Evolutionary conservation across 53 echinoderm and acorn worm genomes (phyloP).

Genomic region (Paracentrotus lividus): DNA sequence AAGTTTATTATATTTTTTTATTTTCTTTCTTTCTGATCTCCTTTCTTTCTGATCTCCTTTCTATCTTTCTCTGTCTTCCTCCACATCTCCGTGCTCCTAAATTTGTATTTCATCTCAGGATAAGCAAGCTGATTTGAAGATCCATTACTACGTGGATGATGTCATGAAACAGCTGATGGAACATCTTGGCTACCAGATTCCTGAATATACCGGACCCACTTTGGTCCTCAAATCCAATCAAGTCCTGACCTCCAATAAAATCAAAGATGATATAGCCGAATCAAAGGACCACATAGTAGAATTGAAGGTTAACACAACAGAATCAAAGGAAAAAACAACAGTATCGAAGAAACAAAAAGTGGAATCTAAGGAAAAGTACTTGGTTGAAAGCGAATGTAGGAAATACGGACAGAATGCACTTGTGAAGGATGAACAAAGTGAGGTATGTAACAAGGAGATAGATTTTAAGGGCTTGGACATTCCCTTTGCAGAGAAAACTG

Average conservation of each 20-base stretch:
- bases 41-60: background rate
- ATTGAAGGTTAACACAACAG: slow-evolving; percentile 3
- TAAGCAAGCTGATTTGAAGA: slow-evolving; percentile 87
- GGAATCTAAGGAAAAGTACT: background rate
- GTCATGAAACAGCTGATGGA: slow-evolving; percentile 93
- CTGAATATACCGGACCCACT: slow-evolving; percentile 79
- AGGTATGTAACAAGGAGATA: background rate
- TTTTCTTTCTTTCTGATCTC: background rate
- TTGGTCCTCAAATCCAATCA: slow-evolving; percentile 53
- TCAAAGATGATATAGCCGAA: background rate
- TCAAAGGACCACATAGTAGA: background rate
- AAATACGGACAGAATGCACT: background rate
- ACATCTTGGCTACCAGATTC: slow-evolving; percentile 85
- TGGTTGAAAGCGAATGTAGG: background rate
- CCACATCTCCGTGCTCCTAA: background rate
- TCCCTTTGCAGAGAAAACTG: background rate
- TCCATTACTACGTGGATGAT: slow-evolving; percentile 94
- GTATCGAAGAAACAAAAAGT: background rate
- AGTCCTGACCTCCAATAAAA: background rate
- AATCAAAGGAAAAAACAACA: no score
- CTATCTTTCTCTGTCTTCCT: background rate
- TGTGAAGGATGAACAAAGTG: background rate
- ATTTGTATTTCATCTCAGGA: slow-evolving; percentile 76
- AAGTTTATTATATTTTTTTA: background rate
- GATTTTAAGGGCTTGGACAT: background rate